Evolutionary conservation across 2,113 vertebrate genomes (phyloP).

Genomic region (Formicarius rufipectus): DNA sequence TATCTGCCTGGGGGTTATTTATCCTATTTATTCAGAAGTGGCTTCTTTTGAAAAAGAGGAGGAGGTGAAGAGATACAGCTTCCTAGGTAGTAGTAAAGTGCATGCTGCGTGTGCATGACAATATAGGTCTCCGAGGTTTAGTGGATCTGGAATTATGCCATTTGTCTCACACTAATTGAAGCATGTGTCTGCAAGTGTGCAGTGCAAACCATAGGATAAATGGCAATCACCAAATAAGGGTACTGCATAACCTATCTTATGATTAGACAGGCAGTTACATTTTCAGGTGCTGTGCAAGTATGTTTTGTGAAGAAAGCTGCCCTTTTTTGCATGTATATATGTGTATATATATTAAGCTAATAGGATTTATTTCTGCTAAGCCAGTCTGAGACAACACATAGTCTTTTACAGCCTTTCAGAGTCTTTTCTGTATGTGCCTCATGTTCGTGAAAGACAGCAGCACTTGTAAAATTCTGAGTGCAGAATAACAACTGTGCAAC

Average conservation of each 20-base stretch:
- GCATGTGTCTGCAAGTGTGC: constrained; percentile 3
- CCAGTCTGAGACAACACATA: not conserved
- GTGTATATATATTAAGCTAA: not conserved
- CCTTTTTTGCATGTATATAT: not conserved
- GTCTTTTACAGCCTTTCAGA: not conserved
- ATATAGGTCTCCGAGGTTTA: constrained; percentile 48
- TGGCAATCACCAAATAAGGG: not conserved
- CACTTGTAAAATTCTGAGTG: not conserved
- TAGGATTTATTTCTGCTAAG: constrained; percentile 33
- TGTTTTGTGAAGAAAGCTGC: not conserved
- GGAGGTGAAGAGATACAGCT: constrained; percentile 17
- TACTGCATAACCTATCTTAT: not conserved
- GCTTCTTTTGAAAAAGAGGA: not conserved
- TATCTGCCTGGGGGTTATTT: constrained; percentile 11
- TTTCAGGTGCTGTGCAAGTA: not conserved
- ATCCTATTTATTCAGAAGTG: constrained; percentile 23
- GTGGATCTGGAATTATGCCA: constrained; percentile 22
- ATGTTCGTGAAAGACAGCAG: not conserved
- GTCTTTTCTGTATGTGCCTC: not conserved
- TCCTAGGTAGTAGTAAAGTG: not conserved
- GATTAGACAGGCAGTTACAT: not conserved
- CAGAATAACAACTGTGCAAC: not conserved
- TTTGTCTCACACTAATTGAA: constrained; percentile 61
- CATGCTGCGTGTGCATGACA: not conserved
- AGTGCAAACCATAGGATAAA: constrained; percentile 15